Conservation (phyloP, 1,140 invertebrate genomes). For the Pseudachorutes palmiensis region DNA sequence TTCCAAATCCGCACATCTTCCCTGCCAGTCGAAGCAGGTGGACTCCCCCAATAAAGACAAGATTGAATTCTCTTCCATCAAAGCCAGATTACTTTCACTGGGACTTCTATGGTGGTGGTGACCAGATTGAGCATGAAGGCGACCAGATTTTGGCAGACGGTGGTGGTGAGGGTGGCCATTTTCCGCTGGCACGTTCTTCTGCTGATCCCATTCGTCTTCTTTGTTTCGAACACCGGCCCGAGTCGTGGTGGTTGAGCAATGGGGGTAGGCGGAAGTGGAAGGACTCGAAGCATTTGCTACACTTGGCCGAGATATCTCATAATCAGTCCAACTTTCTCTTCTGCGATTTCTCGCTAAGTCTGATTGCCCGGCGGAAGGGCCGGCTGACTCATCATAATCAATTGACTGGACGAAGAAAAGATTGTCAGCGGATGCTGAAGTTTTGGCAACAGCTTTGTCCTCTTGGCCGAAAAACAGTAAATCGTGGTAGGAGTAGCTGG, state of each 20-base stretch:
- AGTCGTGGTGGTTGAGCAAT: background rate
- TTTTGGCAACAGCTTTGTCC: background rate
- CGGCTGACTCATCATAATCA: background rate
- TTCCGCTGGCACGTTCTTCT: background rate
- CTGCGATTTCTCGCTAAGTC: background rate
- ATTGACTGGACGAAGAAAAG: background rate
- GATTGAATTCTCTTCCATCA: slow-evolving; percentile 8
- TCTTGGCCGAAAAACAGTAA: background rate
- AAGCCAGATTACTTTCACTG: background rate
- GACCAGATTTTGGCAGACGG: background rate
- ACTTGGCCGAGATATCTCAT: background rate
- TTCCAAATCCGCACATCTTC: slow-evolving; percentile 44
- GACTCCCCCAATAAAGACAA: background rate
- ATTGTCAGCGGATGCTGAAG: background rate
- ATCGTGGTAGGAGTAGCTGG: background rate
- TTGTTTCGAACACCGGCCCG: background rate
- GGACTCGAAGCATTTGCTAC: background rate
- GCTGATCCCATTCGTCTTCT: background rate
- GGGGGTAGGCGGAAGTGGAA: background rate
- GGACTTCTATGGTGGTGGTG: too few species aligned
- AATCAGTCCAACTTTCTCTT: background rate
- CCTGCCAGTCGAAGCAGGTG: slow-evolving; percentile 41
- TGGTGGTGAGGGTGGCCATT: too few species aligned
- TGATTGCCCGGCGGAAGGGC: background rate
- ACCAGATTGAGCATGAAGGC: background rate